Evolutionary conservation across 1,140 invertebrate genomes (phyloP), one percentile per base, ranked within the genome.

Genomic region (Trichonephila clavata): DNA sequence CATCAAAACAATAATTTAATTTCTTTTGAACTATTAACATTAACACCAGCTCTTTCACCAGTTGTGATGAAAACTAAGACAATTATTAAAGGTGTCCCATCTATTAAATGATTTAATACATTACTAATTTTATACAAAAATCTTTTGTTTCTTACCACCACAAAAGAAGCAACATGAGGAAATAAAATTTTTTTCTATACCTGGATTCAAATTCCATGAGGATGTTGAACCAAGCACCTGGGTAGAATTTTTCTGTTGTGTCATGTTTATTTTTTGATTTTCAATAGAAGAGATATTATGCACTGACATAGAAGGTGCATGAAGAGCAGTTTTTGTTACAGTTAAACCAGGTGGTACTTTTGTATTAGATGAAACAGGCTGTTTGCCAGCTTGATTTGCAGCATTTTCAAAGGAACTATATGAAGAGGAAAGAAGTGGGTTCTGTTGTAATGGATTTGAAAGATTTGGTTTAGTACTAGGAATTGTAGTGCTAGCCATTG

Each of bases 291-390:
- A 13, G 18, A 32, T 24, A 7, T 39, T 77, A 10, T 32, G 16
- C 71, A 77, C 3, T 6, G 71, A 16, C 10, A 32, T 20, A 77
- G 71, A 14, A 18, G 71, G 27, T 77, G 27, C 71, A 77, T 20
- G 71, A 16, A 20, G 24, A 27, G 63, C n/a, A n/a, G 65, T 24
- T 24, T 7, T 68, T 13, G 21, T 27, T 24, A 13, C 24, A 68
- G 6, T 68, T 68, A 77, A 77, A 32, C 71, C 71, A 77, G 71
- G 71, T 6, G 71, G 71, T 77, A 27, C 27, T 77, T 77, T 77
- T 39, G 27, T 32, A 39, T 32, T 13, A 39, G 71, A 32, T 18
- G 71, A 3, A 32, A 32, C 14, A 20, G 71, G 16, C 27, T 27
- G 24, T 32, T 18, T 39, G 7, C 27, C 32, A 32, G 71, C 16